Evolutionary conservation across 2,113 vertebrate species (phyloP).

Genomic region (Thryonomys swinderianus): DNA sequence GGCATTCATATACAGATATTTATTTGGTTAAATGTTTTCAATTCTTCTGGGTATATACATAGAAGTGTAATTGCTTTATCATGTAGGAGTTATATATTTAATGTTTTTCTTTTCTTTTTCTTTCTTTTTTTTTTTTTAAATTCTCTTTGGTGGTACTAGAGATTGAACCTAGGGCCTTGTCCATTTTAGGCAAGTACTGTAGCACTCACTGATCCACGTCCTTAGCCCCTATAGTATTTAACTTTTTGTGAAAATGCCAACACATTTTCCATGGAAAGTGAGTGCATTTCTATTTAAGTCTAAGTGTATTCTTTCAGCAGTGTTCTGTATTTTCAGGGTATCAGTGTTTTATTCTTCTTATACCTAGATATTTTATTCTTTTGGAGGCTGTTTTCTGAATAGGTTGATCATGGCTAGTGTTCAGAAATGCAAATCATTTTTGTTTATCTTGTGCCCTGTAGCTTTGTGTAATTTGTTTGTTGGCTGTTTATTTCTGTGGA

Average conservation of each 20-base stretch:
- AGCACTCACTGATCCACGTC: neutral
- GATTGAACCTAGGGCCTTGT: neutral
- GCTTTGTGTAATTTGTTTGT: neutral
- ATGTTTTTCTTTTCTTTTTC: neutral
- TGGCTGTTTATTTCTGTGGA: neutral
- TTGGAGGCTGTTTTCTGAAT: neutral
- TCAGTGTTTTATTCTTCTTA: neutral
- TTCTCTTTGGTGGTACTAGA: neutral
- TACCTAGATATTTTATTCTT: neutral
- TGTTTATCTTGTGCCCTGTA: neutral
- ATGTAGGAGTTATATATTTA: neutral
- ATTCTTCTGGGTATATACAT: slow-evolving; percentile 3
- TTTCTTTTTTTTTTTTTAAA: neutral
- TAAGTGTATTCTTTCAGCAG: neutral
- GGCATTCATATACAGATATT: slow-evolving; percentile 12
- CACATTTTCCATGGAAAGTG: neutral
- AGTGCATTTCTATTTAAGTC: neutral
- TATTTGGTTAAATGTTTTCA: slow-evolving; percentile 44
- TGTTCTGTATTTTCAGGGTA: slow-evolving; percentile 47
- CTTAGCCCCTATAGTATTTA: neutral
- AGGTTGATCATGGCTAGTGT: neutral
- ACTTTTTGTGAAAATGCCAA: slow-evolving; percentile 24
- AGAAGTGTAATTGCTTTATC: neutral
- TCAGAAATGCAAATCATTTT: slow-evolving; percentile 20
- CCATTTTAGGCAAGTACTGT: neutral